Evolutionary conservation across 2,113 vertebrate genomes (phyloP), one percentile per base, ranked within the genome.

Genomic region (Marmota flaviventris): DNA sequence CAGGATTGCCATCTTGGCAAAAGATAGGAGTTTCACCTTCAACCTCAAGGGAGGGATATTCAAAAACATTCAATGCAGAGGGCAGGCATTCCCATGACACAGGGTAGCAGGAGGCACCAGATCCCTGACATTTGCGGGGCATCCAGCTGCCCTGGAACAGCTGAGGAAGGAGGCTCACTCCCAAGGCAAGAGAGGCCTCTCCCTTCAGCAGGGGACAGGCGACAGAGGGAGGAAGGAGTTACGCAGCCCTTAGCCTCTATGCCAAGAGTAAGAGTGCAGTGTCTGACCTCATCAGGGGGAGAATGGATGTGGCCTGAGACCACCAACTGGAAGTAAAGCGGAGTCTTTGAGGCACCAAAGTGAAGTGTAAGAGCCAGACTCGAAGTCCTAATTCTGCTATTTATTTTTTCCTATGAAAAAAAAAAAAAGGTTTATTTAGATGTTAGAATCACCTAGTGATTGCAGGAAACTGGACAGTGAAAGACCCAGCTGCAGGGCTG

Each of bases 241-340:
- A 18, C 39, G 82, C 87, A 89, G 58, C 25, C 45, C 63, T 63
- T 53, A 6, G 29, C 22, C 48, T 3, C 56, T 53, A 18, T 20
- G 85, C 69, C 95, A 61, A 48, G 24, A 79, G 24, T 8, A 24
- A 92, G 63, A 89, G 29, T 45, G 2, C 34, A 1, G 13, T 2
- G 29, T 61, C 72, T 0, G 0, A 73, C 37, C 73, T 92, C 61
- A 14, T 0, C 48, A 2, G 78, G 45, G 7, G 14, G 51, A 37
- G 53, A 48, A 70, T 0, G 5, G 2, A 13, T 13, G 32, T 16
- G 4, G 32, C 17, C 32, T 0, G 0, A 78, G 13, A n/a, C 24
- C 24, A 84, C 75, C 89, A 37, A 9, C 34, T 13, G 9, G 32
- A 78, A 77, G 24, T 75, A n/a, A 32, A 12, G 65, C 70, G 42